Evolutionary conservation across 2,797 vertebrate genomes (phyloP).

Genomic region (Myoxocephalus aenaeus): DNA sequence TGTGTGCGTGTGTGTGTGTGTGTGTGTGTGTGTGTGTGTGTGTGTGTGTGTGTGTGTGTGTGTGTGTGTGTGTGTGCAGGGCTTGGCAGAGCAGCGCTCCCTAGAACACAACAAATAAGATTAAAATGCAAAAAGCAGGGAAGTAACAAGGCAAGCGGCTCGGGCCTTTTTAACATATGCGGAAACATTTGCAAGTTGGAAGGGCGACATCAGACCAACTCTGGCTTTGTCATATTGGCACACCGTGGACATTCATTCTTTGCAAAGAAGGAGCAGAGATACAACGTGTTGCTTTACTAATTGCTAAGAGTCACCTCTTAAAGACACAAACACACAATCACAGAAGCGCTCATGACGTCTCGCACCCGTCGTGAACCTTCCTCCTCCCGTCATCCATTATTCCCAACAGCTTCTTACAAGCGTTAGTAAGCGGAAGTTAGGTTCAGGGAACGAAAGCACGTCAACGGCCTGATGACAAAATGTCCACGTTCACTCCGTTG

Average conservation of each 20-base stretch:
- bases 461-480: no score
- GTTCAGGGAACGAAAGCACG: no score
- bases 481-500: no score
- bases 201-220: conserved; percentile 58
- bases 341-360: no score
- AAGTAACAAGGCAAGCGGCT: conserved; percentile 63
- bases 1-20: conserved; percentile 8
- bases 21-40: conserved; percentile 22
- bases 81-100: conserved; percentile 63
- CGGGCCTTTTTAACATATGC: conserved; percentile 67
- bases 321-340: no score
- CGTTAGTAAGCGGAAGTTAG: background rate
- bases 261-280: no score
- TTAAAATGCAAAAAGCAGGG: conserved; percentile 76
- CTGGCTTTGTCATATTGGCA: conserved; percentile 41
- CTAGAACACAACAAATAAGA: conserved; percentile 75
- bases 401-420: no score
- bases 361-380: no score
- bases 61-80: conserved; percentile 30
- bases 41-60: conserved; percentile 13
- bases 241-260: background rate
- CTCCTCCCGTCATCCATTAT: no score
- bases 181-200: conserved; percentile 65
- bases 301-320: no score
- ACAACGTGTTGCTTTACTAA: no score